These are phyloP conservation scores for Chondrosia reniformis DNA, from an alignment of 37 sponge, comb jelly and placozoan species.

Conservation along the genomic window DNA sequence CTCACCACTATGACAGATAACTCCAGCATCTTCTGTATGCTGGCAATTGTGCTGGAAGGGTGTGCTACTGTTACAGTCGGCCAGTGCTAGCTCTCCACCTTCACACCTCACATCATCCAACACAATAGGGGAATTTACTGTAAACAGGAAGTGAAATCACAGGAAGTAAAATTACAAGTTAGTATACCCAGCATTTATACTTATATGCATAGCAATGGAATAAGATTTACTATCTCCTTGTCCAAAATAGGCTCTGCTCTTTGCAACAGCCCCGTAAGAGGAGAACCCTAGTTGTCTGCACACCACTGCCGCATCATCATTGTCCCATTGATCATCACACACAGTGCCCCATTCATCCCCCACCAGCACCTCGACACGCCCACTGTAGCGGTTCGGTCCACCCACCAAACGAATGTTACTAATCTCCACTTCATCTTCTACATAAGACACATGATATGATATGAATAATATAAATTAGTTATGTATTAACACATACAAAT, in stretches of 20 bases:
- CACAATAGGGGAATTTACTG: too few species aligned
- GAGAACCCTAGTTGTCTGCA: slow-evolving; percentile 25
- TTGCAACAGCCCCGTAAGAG: slow-evolving; percentile 16
- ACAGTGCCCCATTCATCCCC: slow-evolving; percentile 14
- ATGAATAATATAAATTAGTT: too few species aligned
- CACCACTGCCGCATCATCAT: neutral
- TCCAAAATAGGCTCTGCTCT: slow-evolving; percentile 25
- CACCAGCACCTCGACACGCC: slow-evolving; percentile 21
- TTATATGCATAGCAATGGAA: too few species aligned
- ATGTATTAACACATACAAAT: too few species aligned
- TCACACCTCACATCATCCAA: slow-evolving; percentile 52
- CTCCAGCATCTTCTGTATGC: slow-evolving; percentile 46
- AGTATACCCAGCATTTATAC: too few species aligned
- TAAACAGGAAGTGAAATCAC: too few species aligned
- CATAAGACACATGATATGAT: too few species aligned
- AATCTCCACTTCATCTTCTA: neutral
- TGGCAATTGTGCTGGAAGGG: slow-evolving; percentile 47
- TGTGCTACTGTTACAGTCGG: slow-evolving; percentile 36
- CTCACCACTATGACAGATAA: slow-evolving; percentile 27
- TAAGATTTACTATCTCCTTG: slow-evolving; percentile 2
- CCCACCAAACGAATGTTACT: slow-evolving; percentile 18
- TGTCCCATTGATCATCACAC: slow-evolving; percentile 16
- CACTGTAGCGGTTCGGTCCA: neutral
- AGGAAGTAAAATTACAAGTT: too few species aligned
- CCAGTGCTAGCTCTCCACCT: slow-evolving; percentile 35